Evolutionary conservation across 2,797 vertebrate genomes (phyloP), one percentile per base, ranked within the genome.

Genomic region (Myotis planiceps): DNA sequence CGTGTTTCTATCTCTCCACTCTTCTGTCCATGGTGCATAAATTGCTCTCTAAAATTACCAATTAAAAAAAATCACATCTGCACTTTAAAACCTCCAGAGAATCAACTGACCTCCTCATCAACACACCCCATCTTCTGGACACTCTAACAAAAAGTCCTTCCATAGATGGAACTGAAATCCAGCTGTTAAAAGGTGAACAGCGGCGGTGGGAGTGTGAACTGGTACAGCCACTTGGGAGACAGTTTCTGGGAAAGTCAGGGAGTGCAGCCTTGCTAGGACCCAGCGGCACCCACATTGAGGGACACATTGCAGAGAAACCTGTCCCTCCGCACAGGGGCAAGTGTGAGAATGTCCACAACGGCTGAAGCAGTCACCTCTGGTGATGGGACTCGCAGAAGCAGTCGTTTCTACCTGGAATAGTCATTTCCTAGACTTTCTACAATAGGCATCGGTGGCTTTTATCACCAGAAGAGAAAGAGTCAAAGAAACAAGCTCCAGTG

Each of bases 31-130:
- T 13, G 10, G 34, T 42, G 27, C 45, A 81, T 51, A 75, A 47
- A 60, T 34, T 91, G 32, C 23, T 75, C 39, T 92, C 37, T 5
- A 93, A 97, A 88, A 74, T 88, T 42, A 79, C 71, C 65, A 88
- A 8, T 88, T 65, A 39, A 94, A 92, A 72, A 92, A 72, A 21
- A 32, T 83, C 60, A 55, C 37, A 4, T 76, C 69, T 86, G 39
- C 13, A 69, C 79, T 82, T 74, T 49, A 87, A 95, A 91, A 68
- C 47, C 60, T 80, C 69, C 55, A 55, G 69, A 60, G 75, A 93
- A 80, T 16, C 58, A 89, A 75, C 27, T 60, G 29, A 37, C 25
- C 25, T 16, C 53, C 53, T 51, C 80, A n/a, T 81, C 9, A 23
- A 42, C 34, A 71, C 32, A 55, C 19, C 42, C 65, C 47, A 5